Percentiles rank a stretch among this genome's conserved stretches.
Conservation (phyloP, 1,140 invertebrate genomes). For the Pemphigus obesinymphae region DNA sequence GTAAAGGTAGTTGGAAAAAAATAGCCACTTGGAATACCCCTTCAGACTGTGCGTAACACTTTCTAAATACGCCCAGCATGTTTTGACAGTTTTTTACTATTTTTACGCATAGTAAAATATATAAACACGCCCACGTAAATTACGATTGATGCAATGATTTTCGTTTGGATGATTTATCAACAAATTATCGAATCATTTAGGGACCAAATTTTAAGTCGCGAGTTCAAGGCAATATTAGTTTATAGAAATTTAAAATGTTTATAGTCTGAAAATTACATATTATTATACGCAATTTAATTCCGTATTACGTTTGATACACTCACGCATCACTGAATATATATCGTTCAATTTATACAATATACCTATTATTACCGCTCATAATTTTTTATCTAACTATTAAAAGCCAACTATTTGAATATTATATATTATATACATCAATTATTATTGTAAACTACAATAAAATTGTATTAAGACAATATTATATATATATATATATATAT, state of each 20-base stretch:
- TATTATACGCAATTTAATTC: not conserved
- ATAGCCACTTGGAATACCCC: too few species aligned
- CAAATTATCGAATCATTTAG: not conserved
- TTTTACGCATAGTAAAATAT: too few species aligned
- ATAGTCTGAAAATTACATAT: not conserved
- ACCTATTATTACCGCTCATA: not conserved
- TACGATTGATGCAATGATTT: not conserved
- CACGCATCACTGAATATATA: too few species aligned
- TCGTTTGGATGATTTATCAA: not conserved
- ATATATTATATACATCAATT: not conserved
- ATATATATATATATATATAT: too few species aligned
- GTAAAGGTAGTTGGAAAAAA: too few species aligned
- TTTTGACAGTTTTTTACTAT: too few species aligned
- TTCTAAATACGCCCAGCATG: too few species aligned
- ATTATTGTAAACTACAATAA: not conserved
- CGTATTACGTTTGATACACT: not conserved
- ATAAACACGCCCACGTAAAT: not conserved
- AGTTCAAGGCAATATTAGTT: constrained; percentile 14
- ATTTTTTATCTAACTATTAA: not conserved
- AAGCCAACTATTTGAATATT: not conserved
- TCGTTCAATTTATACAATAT: too few species aligned
- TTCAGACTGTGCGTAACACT: too few species aligned
- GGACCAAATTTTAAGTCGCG: not conserved
- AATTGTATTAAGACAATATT: too few species aligned
- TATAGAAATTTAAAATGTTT: not conserved